A percentile compares a stretch with the other conserved stretches of the same genome.
Evolutionary conservation across 1,140 invertebrate genomes (phyloP).

Genomic region (roundworm (Caenorhabditis elegans)): DNA sequence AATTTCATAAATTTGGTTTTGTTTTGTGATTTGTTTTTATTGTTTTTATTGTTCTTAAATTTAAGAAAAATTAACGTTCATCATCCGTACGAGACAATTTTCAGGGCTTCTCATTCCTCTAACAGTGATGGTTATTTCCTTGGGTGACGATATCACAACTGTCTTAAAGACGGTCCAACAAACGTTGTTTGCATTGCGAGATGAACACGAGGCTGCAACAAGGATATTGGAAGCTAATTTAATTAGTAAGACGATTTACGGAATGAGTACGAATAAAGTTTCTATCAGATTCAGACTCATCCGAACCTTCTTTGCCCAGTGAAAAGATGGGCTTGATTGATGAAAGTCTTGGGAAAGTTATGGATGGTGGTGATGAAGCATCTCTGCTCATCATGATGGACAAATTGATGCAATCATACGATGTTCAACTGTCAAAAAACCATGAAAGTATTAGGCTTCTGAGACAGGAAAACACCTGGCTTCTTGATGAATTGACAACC

Average conservation of each 20-base stretch:
- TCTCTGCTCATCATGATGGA: conserved; percentile 90
- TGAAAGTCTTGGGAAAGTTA: neutral
- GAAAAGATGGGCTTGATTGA: conserved; percentile 38
- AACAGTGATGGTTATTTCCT: conserved; percentile 98
- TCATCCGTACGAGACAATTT: too few species aligned
- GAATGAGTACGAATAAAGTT: conserved; percentile 68
- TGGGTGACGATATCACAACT: conserved; percentile 94
- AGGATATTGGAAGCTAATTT: too few species aligned
- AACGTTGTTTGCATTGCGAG: conserved; percentile 84
- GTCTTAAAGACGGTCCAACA: conserved; percentile 85
- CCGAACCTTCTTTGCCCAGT: conserved; percentile 67
- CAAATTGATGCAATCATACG: conserved; percentile 87
- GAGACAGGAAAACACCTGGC: conserved; percentile 92
- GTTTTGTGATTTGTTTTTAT: too few species aligned
- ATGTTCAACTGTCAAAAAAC: conserved; percentile 98
- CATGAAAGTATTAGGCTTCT: conserved; percentile 87
- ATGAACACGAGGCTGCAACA: conserved; percentile 84
- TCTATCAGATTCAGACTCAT: conserved; percentile 69
- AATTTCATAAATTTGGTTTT: too few species aligned
- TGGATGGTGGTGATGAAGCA: conserved; percentile 52
- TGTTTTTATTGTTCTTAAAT: too few species aligned
- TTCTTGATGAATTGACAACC: conserved; percentile 87
- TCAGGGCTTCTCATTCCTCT: too few species aligned
- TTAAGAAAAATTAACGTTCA: too few species aligned
- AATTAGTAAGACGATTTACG: neutral